Conservation (phyloP, 2,797 vertebrate genomes). For the Pipistrellus nathusii region DNA sequence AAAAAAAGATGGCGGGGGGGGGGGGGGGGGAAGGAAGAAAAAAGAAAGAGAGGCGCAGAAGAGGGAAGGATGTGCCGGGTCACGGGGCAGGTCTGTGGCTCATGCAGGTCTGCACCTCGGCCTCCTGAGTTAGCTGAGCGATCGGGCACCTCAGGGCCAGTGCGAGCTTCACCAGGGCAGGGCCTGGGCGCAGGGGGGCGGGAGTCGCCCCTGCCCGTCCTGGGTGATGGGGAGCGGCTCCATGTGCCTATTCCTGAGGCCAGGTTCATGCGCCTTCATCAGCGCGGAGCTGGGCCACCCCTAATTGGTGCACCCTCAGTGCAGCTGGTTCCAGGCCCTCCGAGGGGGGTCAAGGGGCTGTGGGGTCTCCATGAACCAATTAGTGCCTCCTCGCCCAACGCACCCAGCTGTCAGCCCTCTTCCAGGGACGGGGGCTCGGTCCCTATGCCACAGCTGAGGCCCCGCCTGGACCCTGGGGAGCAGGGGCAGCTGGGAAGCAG, state of each 20-base stretch:
- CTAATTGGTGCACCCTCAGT: conserved; percentile 73
- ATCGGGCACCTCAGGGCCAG: accelerated
- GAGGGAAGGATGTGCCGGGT: background rate
- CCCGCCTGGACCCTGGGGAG: conserved; percentile 3
- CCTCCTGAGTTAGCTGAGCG: background rate
- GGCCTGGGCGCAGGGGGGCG: background rate
- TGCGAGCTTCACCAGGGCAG: background rate
- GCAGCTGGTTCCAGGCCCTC: conserved; percentile 73
- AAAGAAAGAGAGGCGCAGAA: background rate
- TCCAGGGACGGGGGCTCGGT: background rate
- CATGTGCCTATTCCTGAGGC: accelerated
- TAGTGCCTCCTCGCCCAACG: conserved; percentile 24
- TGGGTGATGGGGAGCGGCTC: background rate
- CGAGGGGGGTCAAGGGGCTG: background rate
- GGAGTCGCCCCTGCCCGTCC: background rate
- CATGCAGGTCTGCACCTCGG: accelerated
- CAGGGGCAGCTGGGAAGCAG: conserved; percentile 67
- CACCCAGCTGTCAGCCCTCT: conserved; percentile 31
- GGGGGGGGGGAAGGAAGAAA: too few species aligned
- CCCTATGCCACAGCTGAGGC: conserved; percentile 76
- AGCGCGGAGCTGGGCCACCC: background rate
- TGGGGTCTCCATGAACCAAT: conserved; percentile 72
- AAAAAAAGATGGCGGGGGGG: too few species aligned
- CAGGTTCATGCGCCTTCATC: background rate
- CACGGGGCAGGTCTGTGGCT: background rate